Base-by-base conservation (phyloP, 2,888 invertebrate genomes). In the Tineola bisselliella region DNA sequence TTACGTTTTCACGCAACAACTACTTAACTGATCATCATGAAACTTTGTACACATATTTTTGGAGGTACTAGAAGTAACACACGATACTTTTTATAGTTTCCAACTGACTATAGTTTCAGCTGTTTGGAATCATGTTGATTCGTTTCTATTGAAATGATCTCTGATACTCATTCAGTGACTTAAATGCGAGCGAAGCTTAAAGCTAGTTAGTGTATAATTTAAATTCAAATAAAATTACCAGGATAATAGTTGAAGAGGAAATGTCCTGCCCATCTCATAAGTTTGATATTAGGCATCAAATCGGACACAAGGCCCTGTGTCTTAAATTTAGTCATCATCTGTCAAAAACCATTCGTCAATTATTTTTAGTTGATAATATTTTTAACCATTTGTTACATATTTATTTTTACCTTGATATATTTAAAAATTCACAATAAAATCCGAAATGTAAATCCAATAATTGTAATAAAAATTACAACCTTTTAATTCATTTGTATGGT, bases 191-290 rank as follows among this genome's bases (percentile, higher is more conserved):
- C 10, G 31, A 5, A 31, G 31, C 31, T 31, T 31, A 44, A 8
- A 10, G 13, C 44, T n/a, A n/a, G n/a, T n/a, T n/a, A n/a, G n/a
- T n/a, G n/a, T n/a, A n/a, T 43, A 43, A 43, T 43, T 38, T 38
- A 38, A 38, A 10, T 38, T 38, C 25, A 25, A 25, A 6, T 25
- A 25, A 25, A 25, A 25, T 82, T 81, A 81, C 92, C 92, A 18
- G 89, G 87, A 64, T 92, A 89, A 70, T 93, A 95, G 72, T 93
- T 93, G 73, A 94, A 92, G 73, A 95, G 87, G 69, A 93, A 95
- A 70, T 94, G 92, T 3, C 95, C 95, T 4, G 90, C 88, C 31
- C 88, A 83, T 75, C 93, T 92, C 91, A 95, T 94, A 63, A 94
- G 74, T 68, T 90, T 89, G 69, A 95, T 93, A 71, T 94, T 94